Evolutionary conservation across 2,888 invertebrate genomes (phyloP).

Genomic region (Xylocampa areola): DNA sequence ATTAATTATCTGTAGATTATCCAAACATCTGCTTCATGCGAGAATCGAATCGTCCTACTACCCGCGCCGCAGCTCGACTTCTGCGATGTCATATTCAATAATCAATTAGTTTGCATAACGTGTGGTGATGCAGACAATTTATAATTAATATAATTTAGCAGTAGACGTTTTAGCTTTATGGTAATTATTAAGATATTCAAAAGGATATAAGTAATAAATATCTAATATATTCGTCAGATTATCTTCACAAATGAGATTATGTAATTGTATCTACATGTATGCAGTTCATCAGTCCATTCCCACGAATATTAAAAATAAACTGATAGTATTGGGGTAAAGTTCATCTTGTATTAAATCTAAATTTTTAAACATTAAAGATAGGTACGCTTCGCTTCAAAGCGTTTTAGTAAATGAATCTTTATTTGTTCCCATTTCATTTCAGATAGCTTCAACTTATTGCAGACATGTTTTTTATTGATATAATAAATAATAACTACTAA

Average conservation of each 20-base stretch:
- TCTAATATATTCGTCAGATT: constrained; percentile 17
- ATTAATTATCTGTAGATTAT: too few relatives aligned
- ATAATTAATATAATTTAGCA: too few relatives aligned
- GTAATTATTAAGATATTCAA: too few relatives aligned
- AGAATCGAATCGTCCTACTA: too few relatives aligned
- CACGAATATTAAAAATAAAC: constrained; percentile 24
- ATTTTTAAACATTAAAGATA: constrained; percentile 19
- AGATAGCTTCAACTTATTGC: constrained; percentile 13
- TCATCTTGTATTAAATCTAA: constrained; percentile 32
- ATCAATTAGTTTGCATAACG: too few relatives aligned
- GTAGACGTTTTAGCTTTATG: too few relatives aligned
- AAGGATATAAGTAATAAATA: too few relatives aligned
- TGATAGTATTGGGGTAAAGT: constrained; percentile 18
- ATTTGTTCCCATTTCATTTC: constrained; percentile 5
- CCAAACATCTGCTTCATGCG: too few relatives aligned
- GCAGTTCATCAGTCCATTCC: constrained; percentile 17
- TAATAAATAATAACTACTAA: not conserved
- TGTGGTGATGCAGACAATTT: too few relatives aligned
- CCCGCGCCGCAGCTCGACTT: too few relatives aligned
- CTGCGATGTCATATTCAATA: too few relatives aligned
- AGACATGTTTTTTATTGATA: constrained; percentile 5
- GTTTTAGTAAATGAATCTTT: constrained; percentile 28
- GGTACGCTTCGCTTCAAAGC: not conserved
- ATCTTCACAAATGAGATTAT: constrained; percentile 24
- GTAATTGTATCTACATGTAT: constrained; percentile 23